A percentile compares a stretch with the other conserved stretches of the same genome.
phyloP scores from a whole-genome alignment of 2,888 invertebrate genomes.

The Osedax frankpressi region DNA sequence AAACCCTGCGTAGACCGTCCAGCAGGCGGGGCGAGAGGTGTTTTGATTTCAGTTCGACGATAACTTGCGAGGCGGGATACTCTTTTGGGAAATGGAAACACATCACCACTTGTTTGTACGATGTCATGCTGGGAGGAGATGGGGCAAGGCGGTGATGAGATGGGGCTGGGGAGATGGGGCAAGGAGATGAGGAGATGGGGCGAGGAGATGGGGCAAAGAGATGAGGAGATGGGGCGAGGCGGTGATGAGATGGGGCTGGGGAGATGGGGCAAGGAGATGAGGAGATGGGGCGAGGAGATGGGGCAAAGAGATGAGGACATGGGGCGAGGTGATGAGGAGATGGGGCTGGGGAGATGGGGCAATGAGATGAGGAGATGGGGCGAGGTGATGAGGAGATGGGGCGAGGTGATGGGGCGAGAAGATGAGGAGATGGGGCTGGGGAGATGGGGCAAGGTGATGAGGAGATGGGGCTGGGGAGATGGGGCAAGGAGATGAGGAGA shows the following conservation, averaged over 20 bases:
- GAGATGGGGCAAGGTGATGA: too few relatives aligned
- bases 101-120: conserved; percentile 54
- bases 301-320: too few relatives aligned
- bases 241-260: not conserved
- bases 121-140: conserved; percentile 50
- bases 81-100: conserved; percentile 58
- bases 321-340: too few relatives aligned
- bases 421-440: too few relatives aligned
- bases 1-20: conserved; percentile 53
- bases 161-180: too few relatives aligned
- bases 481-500: too few relatives aligned
- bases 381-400: too few relatives aligned
- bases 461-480: too few relatives aligned
- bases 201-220: not conserved
- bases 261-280: not conserved
- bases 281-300: not conserved
- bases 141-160: not conserved
- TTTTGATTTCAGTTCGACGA: conserved; percentile 61
- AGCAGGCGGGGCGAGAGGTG: conserved; percentile 56
- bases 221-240: not conserved
- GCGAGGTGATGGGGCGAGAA: too few relatives aligned
- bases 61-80: conserved; percentile 54
- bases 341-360: too few relatives aligned
- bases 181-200: not conserved
- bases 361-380: too few relatives aligned